phyloP scores from a whole-genome alignment of 2,888 invertebrate species.

The Apamea crenata region DNA sequence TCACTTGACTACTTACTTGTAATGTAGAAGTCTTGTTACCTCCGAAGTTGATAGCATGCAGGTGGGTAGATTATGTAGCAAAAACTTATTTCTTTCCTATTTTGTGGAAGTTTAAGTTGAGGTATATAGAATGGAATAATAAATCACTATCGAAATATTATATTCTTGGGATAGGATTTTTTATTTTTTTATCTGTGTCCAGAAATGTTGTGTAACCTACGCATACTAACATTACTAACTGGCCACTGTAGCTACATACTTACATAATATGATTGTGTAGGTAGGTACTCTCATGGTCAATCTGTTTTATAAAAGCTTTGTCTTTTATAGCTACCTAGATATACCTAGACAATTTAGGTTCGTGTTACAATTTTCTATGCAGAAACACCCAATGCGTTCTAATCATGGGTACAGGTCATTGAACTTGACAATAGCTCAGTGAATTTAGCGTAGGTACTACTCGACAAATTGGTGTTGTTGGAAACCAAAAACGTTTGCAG shows the following conservation, averaged over 20 bases:
- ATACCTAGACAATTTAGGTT: conserved; percentile 8
- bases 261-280: not conserved
- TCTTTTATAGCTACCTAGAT: not conserved
- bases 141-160: not conserved
- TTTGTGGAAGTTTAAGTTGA: not conserved
- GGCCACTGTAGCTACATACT: not conserved
- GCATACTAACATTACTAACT: not conserved
- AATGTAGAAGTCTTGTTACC: not conserved
- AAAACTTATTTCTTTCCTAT: not conserved
- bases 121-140: not conserved
- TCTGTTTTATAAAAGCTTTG: not conserved
- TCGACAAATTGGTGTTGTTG: conserved; percentile 61
- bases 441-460: conserved; percentile 69
- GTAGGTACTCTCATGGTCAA: not conserved
- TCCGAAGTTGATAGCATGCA: not conserved
- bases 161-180: not conserved
- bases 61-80: not conserved
- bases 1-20: conserved; percentile 12
- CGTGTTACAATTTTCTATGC: conserved; percentile 57
- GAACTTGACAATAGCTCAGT: conserved; percentile 77
- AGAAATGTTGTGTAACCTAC: not conserved
- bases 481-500: not conserved
- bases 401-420: conserved; percentile 73
- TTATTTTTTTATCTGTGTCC: not conserved
- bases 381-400: conserved; percentile 71